Percentiles rank a stretch among this genome's conserved stretches.
phyloP scores from a whole-genome alignment of 2,113 vertebrate genomes.

The Nanorana parkeri region DNA sequence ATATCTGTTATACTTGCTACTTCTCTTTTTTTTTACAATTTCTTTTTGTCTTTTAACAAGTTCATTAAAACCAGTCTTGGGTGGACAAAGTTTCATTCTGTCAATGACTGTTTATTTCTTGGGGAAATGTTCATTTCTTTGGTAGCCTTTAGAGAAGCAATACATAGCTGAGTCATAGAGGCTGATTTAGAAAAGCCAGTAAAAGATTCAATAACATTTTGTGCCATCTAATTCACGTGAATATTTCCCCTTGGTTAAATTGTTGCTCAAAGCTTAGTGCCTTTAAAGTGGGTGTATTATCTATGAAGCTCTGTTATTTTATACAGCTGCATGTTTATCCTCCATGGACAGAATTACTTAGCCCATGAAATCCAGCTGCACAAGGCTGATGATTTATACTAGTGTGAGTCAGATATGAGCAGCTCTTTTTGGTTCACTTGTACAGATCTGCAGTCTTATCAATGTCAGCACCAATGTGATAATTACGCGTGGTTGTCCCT shows the following conservation, averaged over 20 bases:
- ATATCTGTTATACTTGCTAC: no score
- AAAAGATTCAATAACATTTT: not conserved
- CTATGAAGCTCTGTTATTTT: not conserved
- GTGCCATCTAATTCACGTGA: not conserved
- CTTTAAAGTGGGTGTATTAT: not conserved
- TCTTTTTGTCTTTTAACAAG: no score
- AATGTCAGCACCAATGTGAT: constrained; percentile 19
- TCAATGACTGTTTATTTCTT: no score
- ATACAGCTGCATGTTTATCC: constrained; percentile 8
- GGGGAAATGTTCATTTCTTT: no score
- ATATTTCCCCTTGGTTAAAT: not conserved
- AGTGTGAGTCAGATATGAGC: not conserved
- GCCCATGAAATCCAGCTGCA: not conserved
- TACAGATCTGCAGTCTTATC: constrained; percentile 35
- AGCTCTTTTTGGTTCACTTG: not conserved
- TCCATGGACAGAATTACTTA: not conserved
- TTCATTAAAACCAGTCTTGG: no score
- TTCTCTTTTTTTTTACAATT: no score
- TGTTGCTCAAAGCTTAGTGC: not conserved
- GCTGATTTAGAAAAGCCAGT: no score
- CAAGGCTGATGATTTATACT: not conserved
- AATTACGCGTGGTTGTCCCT: not conserved
- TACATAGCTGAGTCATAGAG: no score
- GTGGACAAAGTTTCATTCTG: no score
- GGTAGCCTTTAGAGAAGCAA: no score